Base-by-base conservation (phyloP, 2,113 vertebrate species). In the Bubo blakistoni region DNA sequence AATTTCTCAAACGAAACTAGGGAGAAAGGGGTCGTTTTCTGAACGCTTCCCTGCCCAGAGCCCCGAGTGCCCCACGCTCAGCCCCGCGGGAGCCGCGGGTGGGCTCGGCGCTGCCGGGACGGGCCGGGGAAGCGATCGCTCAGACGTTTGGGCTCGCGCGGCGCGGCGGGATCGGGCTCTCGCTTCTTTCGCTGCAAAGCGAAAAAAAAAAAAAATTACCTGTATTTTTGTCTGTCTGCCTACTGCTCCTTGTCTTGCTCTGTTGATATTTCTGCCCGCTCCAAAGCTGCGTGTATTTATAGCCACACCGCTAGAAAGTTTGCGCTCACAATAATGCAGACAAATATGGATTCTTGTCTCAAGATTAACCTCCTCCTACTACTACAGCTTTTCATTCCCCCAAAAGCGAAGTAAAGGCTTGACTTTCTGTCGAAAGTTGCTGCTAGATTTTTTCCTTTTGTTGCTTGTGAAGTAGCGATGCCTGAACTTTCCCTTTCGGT, bases 41-140 rank as follows among this genome's bases (percentile, higher is more conserved):
- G 2, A 66, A 14, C 3, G 1, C 6, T 65, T 30, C 0, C 11
- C 9, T 25, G 27, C 3, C 57, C 32, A 3, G 26, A 62, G 38
- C n/a, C 25, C 66, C 5, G 11, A 4, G 9, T 2, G 44, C 32
- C 42, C 66, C 25, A 16, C 16, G 13, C 29, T 63, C 15, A 19
- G n/a, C 34, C 44, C 61, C 54, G 11, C 29, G 67, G 72, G 11
- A 90, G 38, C 25, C 34, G 6, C 49, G 10, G 38, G 30, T 10
- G 42, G 26, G 59, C 30, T 81, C 59, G 26, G 73, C 25, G 38
- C 69, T 46, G 27, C 29, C 15, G 32, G 62, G 21, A 24, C 12
- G 36, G 82, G 17, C 4, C 17, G 19, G 46, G 26, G 16, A 6
- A 26, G 26, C 24, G 2, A 2, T 34, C 25, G 38, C 24, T 46